Evolutionary conservation across 2,797 vertebrate species (phyloP).

Genomic region (Limnodromus scolopaceus): DNA sequence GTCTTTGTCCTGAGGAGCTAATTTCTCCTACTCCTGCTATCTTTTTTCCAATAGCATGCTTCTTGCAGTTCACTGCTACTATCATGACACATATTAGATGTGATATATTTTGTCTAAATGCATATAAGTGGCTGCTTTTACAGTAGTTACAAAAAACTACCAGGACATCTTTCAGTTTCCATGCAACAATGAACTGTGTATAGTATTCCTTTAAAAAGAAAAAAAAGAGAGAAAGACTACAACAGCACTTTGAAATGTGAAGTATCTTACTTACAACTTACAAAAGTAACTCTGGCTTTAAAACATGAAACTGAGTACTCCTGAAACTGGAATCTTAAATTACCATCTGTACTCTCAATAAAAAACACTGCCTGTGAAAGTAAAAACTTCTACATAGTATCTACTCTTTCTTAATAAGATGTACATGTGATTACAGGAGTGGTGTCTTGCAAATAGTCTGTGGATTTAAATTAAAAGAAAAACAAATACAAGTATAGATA

Average conservation of each 20-base stretch:
- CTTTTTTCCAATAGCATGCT: not conserved
- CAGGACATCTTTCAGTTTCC: not conserved
- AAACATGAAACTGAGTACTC: not conserved
- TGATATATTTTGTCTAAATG: not conserved
- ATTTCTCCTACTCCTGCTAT: not conserved
- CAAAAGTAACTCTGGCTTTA: not conserved
- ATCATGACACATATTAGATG: not conserved
- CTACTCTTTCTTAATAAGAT: not conserved
- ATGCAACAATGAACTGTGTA: not conserved
- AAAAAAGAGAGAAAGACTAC: rapidly evolving
- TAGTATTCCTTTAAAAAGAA: not conserved
- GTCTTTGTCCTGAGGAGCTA: not conserved
- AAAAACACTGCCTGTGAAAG: not conserved
- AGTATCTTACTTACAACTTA: not conserved
- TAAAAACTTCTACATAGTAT: not conserved
- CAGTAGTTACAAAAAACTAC: not conserved
- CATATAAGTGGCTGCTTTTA: not conserved
- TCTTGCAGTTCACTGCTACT: not conserved
- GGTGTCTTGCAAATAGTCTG: not conserved
- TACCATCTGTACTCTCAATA: not conserved
- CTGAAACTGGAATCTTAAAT: not conserved
- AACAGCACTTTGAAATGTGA: not conserved
- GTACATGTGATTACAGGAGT: not conserved
- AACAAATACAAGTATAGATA: not conserved
- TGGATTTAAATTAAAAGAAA: not conserved